phyloP scores from a whole-genome alignment of 1,140 invertebrate genomes.

The Drosophila lacteicornis region DNA sequence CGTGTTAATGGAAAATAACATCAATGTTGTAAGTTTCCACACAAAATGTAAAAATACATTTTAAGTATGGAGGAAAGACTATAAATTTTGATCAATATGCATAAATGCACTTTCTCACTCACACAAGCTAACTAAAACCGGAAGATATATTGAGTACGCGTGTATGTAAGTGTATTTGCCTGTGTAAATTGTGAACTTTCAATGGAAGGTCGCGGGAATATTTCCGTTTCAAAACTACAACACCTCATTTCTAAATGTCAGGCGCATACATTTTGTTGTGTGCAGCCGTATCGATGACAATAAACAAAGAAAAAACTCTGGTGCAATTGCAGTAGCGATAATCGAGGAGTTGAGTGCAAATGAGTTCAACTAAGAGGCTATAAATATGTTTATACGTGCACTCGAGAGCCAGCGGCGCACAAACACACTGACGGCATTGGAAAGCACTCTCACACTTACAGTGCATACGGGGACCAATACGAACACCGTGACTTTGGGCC shows the following conservation, averaged over 20 bases:
- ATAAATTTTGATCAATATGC: slow-evolving; percentile 12
- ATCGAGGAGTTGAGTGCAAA: slow-evolving; percentile 65
- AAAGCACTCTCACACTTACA: slow-evolving; percentile 15
- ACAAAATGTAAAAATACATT: slow-evolving; percentile 30
- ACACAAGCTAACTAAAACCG: slow-evolving; percentile 21
- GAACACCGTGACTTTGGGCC: not conserved
- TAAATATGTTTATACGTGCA: slow-evolving; percentile 53
- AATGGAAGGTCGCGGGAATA: slow-evolving; percentile 58
- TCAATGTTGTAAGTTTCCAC: slow-evolving; percentile 24
- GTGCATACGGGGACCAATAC: not conserved
- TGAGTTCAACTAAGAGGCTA: slow-evolving; percentile 79
- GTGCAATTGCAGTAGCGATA: slow-evolving; percentile 37
- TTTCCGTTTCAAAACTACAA: slow-evolving; percentile 47
- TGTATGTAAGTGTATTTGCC: slow-evolving; percentile 7
- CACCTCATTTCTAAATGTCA: slow-evolving; percentile 30
- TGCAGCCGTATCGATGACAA: slow-evolving; percentile 29
- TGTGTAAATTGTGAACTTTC: slow-evolving; percentile 47
- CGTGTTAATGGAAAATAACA: slow-evolving; percentile 25
- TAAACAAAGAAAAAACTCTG: slow-evolving; percentile 57
- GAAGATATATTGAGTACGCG: slow-evolving; percentile 15
- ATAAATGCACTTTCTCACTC: slow-evolving; percentile 15
- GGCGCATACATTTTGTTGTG: not conserved
- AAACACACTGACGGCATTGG: slow-evolving; percentile 20
- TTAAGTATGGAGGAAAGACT: not conserved
- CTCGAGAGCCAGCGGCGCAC: slow-evolving; percentile 14